These are phyloP conservation scores for Paragorgia papillata DNA, from an alignment of 92 coral and sea anemone genomes.

Conservation along the genomic window DNA sequence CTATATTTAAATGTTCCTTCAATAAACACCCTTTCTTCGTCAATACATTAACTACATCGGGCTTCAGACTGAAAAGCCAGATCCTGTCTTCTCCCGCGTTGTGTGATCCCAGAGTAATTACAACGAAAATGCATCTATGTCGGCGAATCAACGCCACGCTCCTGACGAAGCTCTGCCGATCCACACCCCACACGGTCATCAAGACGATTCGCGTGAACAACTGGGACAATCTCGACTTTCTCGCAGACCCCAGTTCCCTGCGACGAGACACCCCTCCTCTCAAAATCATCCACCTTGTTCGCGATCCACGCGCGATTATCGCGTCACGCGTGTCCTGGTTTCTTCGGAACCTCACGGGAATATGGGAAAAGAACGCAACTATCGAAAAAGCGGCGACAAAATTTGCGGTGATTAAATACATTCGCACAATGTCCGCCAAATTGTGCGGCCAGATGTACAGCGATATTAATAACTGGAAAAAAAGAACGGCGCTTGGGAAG, in stretches of 20 bases:
- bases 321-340: constrained; percentile 39
- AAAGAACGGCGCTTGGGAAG: constrained; percentile 12
- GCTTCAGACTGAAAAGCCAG: constrained; percentile 31
- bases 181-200: constrained; percentile 38
- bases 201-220: constrained; percentile 41
- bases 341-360: not conserved
- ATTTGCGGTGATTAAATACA: not conserved
- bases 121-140: constrained; percentile 35
- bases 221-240: constrained; percentile 37
- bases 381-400: not conserved
- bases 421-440: constrained; percentile 1
- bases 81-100: not conserved
- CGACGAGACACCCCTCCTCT: not conserved
- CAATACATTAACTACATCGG: constrained; percentile 22
- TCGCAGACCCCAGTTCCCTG: not conserved
- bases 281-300: constrained; percentile 35
- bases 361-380: not conserved
- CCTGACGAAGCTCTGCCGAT: constrained; percentile 13
- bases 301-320: constrained; percentile 49
- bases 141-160: constrained; percentile 26
- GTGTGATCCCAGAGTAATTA: constrained; percentile 14
- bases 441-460: constrained; percentile 24
- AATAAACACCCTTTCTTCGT: constrained; percentile 30
- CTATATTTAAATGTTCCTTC: constrained; percentile 27
- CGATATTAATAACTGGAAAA: constrained; percentile 34